Evolutionary conservation across 2,797 vertebrate species (phyloP), one percentile per base, ranked within the genome.

Genomic region (Pteropus rufus): DNA sequence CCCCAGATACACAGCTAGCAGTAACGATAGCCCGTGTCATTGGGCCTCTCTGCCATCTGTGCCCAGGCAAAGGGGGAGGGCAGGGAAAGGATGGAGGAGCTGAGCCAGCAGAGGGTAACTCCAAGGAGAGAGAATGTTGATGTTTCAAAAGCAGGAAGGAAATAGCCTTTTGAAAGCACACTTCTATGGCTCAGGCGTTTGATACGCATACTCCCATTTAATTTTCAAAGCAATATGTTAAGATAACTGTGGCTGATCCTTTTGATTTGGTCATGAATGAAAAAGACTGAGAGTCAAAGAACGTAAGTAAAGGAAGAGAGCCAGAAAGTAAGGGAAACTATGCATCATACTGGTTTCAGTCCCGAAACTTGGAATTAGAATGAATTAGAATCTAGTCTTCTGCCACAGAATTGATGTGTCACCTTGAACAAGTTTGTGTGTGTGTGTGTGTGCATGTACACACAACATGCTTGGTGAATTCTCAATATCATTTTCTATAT

Each of bases 1-100:
- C 96, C 91, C 77, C 87, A 91, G 91, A 95, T 79, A 87, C 96
- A 97, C 87, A 94, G 95, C 95, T 96, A 96, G 85, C 64, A 83
- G 96, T 97, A 98, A 98, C 84, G 79, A 65, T 31, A 73, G 89
- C 75, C 92, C 10, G 12, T 4, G 31, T 83, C 93, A 73, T 19
- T 34, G 46, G 60, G 52, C 18, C 31, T 64, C 52, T 80, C 23
- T 90, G 67, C 56, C 46, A 52, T 96, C 91, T 94, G 73, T 89
- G 91, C 24, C 83, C 83, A 94, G 64, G 64, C n/a, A 89, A 82
- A 23, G 21, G 58, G 76, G 26, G 39, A 98, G 79, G 10, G 16
- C 39, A 90, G 93, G 39, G 46, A 67, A 54, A 16, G 8, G 62
- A 73, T 41, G 11, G 26, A 67, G 88, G 52, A 24, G n/a, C 16